Base-by-base conservation (phyloP, 2,113 vertebrate species). In the Syngnathoides biaculeatus region DNA sequence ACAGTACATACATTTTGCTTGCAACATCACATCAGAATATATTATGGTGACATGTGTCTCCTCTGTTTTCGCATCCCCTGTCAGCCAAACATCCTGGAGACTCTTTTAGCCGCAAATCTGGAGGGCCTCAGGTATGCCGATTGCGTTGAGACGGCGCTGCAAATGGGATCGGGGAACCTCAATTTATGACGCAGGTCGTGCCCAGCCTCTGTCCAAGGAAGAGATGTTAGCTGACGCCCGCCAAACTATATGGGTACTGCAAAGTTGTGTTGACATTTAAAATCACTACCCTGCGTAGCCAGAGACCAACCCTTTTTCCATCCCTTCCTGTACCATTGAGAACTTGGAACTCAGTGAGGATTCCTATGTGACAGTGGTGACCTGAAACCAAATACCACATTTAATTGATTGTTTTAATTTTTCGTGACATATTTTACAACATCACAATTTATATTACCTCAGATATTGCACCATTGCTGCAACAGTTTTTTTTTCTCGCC, bases 21-120 rank as follows among this genome's bases (percentile, higher is more conserved):
- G n/a, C 10, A 38, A 9, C 11, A n/a, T 60, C 20, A 39, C 4
- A 13, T 35, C 17, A 17, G 30, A 35, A 35, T 19, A 9, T 13
- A 9, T 20, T 60, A 1, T 1, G 30, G 30, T 42, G 15, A 63
- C 7, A 13, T 62, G 1, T 42, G 17, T 4, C 20, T 26, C 19
- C 27, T 67, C 27, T 42, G 4, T 42, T 61, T 42, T 42, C 35
- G 10, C 26, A 65, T 43, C 19, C 27, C 50, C 17, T 1, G 11
- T 35, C 35, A 92, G 91, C 65, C 72, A 26, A 84, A 80, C 2
- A 79, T 92, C 39, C 69, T 92, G 73, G 75, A 91, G 74, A 82
- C 90, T 58, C 84, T 93, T 19, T 66, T 87, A 1, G 73, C 81
- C 5, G 90, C 91, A 2, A 84, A 92, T 22, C 87, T 92, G 50